Evolutionary conservation across 1,140 invertebrate genomes (phyloP).

Genomic region (Zaprionus davidi): DNA sequence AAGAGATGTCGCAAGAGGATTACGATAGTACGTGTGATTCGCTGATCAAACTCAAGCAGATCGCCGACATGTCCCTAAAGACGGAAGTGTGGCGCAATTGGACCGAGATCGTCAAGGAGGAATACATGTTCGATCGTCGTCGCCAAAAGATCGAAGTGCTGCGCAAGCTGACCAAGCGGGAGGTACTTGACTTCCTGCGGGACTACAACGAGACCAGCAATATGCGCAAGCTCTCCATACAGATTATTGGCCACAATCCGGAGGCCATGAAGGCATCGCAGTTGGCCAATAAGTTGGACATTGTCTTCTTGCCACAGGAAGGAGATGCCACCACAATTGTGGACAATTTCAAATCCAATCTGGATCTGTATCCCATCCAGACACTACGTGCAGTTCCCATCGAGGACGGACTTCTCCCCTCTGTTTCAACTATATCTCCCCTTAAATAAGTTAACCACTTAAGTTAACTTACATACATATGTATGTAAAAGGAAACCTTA

Average conservation of each 20-base stretch:
- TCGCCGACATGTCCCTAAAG: conserved; percentile 89
- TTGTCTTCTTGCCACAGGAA: conserved; percentile 60
- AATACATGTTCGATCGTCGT: conserved; percentile 89
- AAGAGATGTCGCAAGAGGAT: conserved; percentile 87
- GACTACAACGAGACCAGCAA: conserved; percentile 86
- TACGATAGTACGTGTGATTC: conserved; percentile 88
- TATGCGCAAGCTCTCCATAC: conserved; percentile 88
- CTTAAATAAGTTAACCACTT: neutral
- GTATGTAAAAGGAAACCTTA: conserved; percentile 5
- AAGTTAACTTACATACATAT: conserved; percentile 27
- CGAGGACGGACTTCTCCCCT: conserved; percentile 22
- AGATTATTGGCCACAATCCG: conserved; percentile 84
- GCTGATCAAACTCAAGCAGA: conserved; percentile 90
- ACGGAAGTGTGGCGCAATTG: conserved; percentile 91
- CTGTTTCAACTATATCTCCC: no score
- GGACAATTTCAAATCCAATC: conserved; percentile 76
- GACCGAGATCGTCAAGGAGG: conserved; percentile 87
- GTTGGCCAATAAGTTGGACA: conserved; percentile 63
- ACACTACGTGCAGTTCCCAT: conserved; percentile 14
- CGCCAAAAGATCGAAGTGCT: conserved; percentile 85
- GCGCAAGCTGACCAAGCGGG: conserved; percentile 84
- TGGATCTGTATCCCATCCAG: conserved; percentile 78
- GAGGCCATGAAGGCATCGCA: neutral
- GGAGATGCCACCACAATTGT: conserved; percentile 64
- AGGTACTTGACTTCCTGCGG: conserved; percentile 87